Percentiles rank a stretch among this genome's conserved stretches.
Conservation (phyloP, 2,797 vertebrate species). For the Anas georgica region DNA sequence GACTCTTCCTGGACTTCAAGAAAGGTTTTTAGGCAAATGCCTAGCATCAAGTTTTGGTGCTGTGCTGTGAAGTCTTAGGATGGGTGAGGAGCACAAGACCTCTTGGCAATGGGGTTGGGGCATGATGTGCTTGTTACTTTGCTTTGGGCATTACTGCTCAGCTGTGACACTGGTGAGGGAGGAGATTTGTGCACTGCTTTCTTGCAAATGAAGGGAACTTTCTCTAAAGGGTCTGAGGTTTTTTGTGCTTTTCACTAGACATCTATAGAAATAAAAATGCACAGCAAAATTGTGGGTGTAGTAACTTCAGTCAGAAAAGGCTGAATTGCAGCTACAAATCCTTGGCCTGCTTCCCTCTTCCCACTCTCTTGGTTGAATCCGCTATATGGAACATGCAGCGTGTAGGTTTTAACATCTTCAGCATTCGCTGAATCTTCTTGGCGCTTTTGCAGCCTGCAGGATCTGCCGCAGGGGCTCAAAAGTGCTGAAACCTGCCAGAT, state of each 20-base stretch:
- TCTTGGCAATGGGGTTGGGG: background rate
- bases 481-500: background rate
- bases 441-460: background rate
- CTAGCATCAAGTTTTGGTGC: background rate
- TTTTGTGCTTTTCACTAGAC: background rate
- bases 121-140: background rate
- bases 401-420: conserved; percentile 28
- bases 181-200: background rate
- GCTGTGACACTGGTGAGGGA: background rate
- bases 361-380: conserved; percentile 26
- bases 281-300: conserved; percentile 14
- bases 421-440: background rate
- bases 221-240: background rate
- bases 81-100: background rate
- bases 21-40: background rate
- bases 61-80: background rate
- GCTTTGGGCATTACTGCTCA: background rate
- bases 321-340: conserved; percentile 32
- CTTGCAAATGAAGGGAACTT: background rate
- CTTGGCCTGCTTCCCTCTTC: conserved; percentile 41
- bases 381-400: background rate
- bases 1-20: background rate
- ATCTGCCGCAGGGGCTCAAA: background rate
- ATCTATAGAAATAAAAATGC: conserved; percentile 32
- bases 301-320: conserved; percentile 20